Percentiles rank a stretch among this genome's conserved stretches.
phyloP scores from a whole-genome alignment of 2,113 vertebrate genomes.

The Meles meles region DNA sequence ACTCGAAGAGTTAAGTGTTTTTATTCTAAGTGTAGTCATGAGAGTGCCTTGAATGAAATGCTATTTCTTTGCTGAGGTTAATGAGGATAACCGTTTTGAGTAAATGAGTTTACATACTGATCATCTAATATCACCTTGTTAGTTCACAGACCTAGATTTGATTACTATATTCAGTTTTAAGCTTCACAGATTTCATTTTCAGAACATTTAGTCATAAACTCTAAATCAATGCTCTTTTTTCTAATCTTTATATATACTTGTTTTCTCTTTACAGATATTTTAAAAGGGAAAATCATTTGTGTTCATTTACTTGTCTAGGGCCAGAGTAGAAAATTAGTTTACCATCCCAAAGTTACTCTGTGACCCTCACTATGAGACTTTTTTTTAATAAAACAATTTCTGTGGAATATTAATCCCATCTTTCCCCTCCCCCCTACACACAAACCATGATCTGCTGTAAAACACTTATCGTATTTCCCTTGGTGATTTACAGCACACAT shows the following conservation, averaged over 20 bases:
- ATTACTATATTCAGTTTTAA: neutral
- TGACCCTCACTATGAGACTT: neutral
- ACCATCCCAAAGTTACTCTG: neutral
- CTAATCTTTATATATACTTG: neutral
- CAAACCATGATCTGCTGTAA: neutral
- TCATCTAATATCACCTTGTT: neutral
- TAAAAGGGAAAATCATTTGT: neutral
- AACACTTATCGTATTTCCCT: neutral
- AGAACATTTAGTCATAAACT: neutral
- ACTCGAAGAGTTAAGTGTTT: neutral
- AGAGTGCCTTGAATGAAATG: neutral
- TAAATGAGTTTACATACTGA: neutral
- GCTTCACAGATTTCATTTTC: neutral
- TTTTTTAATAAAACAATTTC: constrained; percentile 6
- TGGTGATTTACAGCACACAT: neutral
- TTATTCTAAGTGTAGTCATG: neutral
- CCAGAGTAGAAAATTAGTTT: neutral
- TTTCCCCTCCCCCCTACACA: rapidly evolving
- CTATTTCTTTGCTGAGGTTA: neutral
- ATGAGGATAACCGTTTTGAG: neutral
- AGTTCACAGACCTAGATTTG: neutral
- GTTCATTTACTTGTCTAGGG: neutral
- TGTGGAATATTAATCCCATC: neutral
- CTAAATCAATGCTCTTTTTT: neutral
- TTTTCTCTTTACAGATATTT: constrained; percentile 34